Evolutionary conservation across 2,888 invertebrate genomes (phyloP), one percentile per base, ranked within the genome.

Genomic region (Synergus itoensis): DNA sequence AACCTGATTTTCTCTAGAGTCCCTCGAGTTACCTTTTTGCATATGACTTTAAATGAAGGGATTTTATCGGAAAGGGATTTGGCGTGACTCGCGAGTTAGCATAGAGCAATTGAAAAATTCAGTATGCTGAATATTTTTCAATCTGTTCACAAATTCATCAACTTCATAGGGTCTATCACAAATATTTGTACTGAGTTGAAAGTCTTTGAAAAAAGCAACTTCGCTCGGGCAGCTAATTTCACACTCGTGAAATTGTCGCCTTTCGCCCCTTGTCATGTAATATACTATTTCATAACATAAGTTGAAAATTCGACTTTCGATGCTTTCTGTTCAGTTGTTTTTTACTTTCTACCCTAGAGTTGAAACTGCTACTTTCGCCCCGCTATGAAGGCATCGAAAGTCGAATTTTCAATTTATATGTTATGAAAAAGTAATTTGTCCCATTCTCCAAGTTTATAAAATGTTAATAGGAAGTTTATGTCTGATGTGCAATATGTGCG

Each of bases 371-470:
- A n/a, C n/a, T n/a, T n/a, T n/a, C n/a, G n/a, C n/a, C n/a, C n/a
- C n/a, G n/a, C n/a, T n/a, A n/a, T n/a, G n/a, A n/a, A n/a, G n/a
- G n/a, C n/a, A n/a, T n/a, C n/a, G n/a, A n/a, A n/a, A n/a, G n/a
- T n/a, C n/a, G n/a, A n/a, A n/a, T n/a, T n/a, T n/a, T n/a, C n/a
- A n/a, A n/a, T n/a, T n/a, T n/a, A n/a, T n/a, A n/a, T n/a, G n/a
- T n/a, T n/a, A n/a, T n/a, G n/a, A n/a, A 67, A 67, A 67, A 67
- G 65, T 18, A 11, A 67, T 67, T 67, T 67, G 21, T 67, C 12
- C 65, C 21, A 43, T 43, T 43, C 41, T 67, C 11, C 11, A 18
- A 8, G 40, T 60, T 43, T 12, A 18, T 67, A 28, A 67, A 67
- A 67, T 67, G 43, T 9, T 67, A 43, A 45, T 21, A 18, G 65